Conservation (phyloP, 2,113 vertebrate species). For the Petromus typicus region DNA sequence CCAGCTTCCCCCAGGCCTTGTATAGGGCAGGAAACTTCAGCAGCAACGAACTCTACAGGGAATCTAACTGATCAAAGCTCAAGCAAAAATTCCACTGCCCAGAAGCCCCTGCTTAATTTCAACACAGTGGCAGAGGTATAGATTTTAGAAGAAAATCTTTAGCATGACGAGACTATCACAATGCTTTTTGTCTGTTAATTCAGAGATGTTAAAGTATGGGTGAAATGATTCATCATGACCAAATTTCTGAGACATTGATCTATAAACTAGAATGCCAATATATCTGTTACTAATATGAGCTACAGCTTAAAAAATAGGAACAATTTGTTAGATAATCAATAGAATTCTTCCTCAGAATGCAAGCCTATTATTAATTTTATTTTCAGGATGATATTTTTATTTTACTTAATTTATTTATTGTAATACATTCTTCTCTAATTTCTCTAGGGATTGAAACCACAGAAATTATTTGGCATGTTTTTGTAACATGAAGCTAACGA, state of each 20-base stretch:
- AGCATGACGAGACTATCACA: not conserved
- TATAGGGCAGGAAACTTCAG: rapidly evolving
- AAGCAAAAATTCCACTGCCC: rapidly evolving
- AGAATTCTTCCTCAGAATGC: not conserved
- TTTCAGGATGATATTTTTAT: not conserved
- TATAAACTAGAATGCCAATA: not conserved
- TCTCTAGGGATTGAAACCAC: not conserved
- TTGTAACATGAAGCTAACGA: not conserved
- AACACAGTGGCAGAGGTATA: not conserved
- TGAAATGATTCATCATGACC: not conserved
- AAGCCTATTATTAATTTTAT: not conserved
- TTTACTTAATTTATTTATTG: not conserved
- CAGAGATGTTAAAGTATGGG: not conserved
- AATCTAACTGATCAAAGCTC: rapidly evolving
- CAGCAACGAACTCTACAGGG: too few relatives aligned
- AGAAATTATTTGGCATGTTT: not conserved
- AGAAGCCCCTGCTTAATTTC: not conserved
- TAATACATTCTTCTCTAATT: not conserved
- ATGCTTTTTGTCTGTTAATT: not conserved
- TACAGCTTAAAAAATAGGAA: not conserved
- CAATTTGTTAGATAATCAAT: rapidly evolving
- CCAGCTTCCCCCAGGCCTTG: rapidly evolving
- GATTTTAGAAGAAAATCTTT: conserved; percentile 5
- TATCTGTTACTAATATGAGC: not conserved
- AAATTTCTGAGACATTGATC: not conserved